Evolutionary conservation across 1,140 invertebrate genomes (phyloP).

Genomic region (Drosophila busckii): DNA sequence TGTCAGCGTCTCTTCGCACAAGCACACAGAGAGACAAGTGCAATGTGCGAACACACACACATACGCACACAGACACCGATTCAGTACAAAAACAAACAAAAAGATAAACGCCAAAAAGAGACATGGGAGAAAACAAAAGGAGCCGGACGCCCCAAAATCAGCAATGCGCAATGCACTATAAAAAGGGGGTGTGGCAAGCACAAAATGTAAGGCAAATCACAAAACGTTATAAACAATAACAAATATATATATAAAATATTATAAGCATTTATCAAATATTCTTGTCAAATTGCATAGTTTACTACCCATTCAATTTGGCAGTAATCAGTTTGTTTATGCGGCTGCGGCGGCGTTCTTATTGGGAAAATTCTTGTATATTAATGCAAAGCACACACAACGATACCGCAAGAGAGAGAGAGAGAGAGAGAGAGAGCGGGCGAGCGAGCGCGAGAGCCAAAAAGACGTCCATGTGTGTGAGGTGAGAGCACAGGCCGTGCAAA

Average conservation of each 20-base stretch:
- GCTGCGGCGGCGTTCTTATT: conserved; percentile 43
- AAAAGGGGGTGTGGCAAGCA: conserved; percentile 46
- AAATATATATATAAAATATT: conserved; percentile 16
- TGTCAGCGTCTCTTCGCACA: neutral
- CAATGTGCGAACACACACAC: conserved; percentile 44
- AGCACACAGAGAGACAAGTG: conserved; percentile 44
- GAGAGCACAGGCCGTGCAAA: conserved; percentile 42
- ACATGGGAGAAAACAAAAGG: conserved; percentile 63
- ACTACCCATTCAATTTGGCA: conserved; percentile 15
- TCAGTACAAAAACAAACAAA: conserved; percentile 66
- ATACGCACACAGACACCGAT: conserved; percentile 16
- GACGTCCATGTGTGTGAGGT: too few relatives aligned
- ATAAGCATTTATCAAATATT: conserved; percentile 9
- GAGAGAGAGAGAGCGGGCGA: conserved; percentile 3
- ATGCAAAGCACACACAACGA: conserved; percentile 45
- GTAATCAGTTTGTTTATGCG: conserved; percentile 13
- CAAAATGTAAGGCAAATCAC: conserved; percentile 3
- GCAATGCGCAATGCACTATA: conserved; percentile 33
- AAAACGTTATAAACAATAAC: conserved; percentile 1
- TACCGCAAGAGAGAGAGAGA: conserved; percentile 12
- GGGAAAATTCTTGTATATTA: conserved; percentile 66
- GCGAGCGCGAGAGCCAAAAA: conserved; percentile 18
- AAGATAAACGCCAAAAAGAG: conserved; percentile 74
- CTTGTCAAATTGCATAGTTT: conserved; percentile 28
- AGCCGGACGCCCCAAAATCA: conserved; percentile 15